Evolutionary conservation across 1,140 invertebrate genomes (phyloP).

Genomic region (Hestina assimilis): DNA sequence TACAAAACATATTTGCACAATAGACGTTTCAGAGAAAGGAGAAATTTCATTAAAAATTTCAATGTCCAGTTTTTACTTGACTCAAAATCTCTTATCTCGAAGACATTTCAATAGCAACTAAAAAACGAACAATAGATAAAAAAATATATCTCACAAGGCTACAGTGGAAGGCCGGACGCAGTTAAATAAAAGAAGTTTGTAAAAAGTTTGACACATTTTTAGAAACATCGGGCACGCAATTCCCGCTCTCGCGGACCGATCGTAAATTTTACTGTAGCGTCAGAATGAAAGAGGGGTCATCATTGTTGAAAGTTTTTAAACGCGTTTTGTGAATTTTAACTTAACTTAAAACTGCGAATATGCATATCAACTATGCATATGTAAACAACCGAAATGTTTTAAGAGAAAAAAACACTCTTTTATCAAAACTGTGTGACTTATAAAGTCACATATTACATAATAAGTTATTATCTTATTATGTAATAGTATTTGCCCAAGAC

Average conservation of each 20-base stretch:
- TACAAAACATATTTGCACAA: slow-evolving; percentile 21
- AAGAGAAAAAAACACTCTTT: no score
- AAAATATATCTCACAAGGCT: slow-evolving; percentile 67
- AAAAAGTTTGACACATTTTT: slow-evolving; percentile 78
- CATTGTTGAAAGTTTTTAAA: slow-evolving; percentile 75
- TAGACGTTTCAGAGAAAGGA: slow-evolving; percentile 43
- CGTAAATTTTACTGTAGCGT: slow-evolving; percentile 75
- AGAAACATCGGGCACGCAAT: slow-evolving; percentile 74
- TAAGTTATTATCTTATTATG: no score
- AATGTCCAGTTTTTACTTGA: slow-evolving; percentile 51
- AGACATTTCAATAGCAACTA: slow-evolving; percentile 69
- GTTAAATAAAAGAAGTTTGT: slow-evolving; percentile 76
- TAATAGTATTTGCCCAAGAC: no score
- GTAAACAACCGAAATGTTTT: no score
- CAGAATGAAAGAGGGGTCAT: slow-evolving; percentile 76
- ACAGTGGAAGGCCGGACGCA: slow-evolving; percentile 67
- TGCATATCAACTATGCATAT: slow-evolving; percentile 47
- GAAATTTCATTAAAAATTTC: slow-evolving; percentile 56
- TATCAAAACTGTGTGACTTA: no score
- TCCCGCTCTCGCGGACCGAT: slow-evolving; percentile 55
- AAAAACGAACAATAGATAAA: slow-evolving; percentile 72
- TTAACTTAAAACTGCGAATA: slow-evolving; percentile 54
- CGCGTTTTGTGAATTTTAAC: slow-evolving; percentile 58
- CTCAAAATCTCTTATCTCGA: slow-evolving; percentile 55
- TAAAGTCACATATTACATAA: no score